Percentiles rank a stretch among this genome's conserved stretches.
Conservation (phyloP, 2,888 invertebrate species). For the Lymantria dispar region DNA sequence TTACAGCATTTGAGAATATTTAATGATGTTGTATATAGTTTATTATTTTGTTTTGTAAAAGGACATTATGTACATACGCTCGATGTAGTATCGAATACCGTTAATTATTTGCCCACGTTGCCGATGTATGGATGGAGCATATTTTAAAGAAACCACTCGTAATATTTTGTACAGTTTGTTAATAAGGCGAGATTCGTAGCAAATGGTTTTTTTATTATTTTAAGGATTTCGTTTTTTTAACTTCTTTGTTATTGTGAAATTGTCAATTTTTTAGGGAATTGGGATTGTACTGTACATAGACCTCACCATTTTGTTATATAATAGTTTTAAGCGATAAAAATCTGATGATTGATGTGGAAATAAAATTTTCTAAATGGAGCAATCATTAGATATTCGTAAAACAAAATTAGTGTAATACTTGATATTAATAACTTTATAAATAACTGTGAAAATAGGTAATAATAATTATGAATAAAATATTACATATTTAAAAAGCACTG, state of each 20-base stretch:
- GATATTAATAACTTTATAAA: conserved; percentile 84
- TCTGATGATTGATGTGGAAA: conserved; percentile 80
- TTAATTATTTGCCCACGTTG: conserved; percentile 70
- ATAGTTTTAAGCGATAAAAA: conserved; percentile 66
- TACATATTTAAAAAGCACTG: conserved; percentile 74
- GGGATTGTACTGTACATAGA: conserved; percentile 86
- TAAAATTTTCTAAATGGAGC: conserved; percentile 80
- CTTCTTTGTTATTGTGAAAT: conserved; percentile 85
- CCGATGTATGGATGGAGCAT: conserved; percentile 61
- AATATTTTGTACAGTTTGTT: conserved; percentile 80
- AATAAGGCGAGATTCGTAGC: conserved; percentile 70
- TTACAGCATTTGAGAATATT: conserved; percentile 82
- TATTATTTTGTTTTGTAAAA: conserved; percentile 79
- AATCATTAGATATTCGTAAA: conserved; percentile 80
- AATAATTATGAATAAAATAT: conserved; percentile 83
- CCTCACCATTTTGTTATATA: conserved; percentile 79
- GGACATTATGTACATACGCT: conserved; percentile 71
- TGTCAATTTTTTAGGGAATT: conserved; percentile 88
- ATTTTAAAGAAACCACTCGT: conserved; percentile 79
- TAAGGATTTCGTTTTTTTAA: conserved; percentile 71
- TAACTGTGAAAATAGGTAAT: conserved; percentile 83
- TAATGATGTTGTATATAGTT: conserved; percentile 82
- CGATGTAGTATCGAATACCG: conserved; percentile 54
- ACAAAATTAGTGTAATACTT: conserved; percentile 81
- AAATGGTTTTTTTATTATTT: conserved; percentile 74